These are phyloP conservation scores for Macrosoma leucophasiata DNA, from an alignment of 2,888 invertebrate genomes.

Conservation along the genomic window DNA sequence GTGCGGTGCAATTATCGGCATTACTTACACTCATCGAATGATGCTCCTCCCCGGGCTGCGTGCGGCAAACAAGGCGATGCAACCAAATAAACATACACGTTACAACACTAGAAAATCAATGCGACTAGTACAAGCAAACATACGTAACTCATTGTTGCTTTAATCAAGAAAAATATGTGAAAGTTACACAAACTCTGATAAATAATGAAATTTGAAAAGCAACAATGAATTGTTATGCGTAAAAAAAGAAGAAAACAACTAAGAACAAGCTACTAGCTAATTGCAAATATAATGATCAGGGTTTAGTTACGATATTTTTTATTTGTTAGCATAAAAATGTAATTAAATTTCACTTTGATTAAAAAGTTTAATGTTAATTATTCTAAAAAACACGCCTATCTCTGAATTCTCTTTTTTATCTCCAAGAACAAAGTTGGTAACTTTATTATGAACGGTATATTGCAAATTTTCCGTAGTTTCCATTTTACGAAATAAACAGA, in stretches of 20 bases:
- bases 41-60: conserved; percentile 80
- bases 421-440: too few relatives aligned
- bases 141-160: conserved; percentile 7
- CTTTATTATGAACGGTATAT: too few relatives aligned
- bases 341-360: too few relatives aligned
- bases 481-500: too few relatives aligned
- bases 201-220: conserved; percentile 3
- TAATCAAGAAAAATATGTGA: conserved; percentile 1
- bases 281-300: too few relatives aligned
- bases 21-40: conserved; percentile 84
- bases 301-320: too few relatives aligned
- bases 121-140: conserved; percentile 14
- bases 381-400: too few relatives aligned
- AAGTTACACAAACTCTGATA: too few relatives aligned
- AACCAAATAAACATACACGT: conserved; percentile 65
- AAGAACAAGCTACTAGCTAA: neutral
- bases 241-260: neutral
- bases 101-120: conserved; percentile 50
- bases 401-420: too few relatives aligned
- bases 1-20: conserved; percentile 25
- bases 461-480: too few relatives aligned
- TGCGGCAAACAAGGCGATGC: conserved; percentile 69
- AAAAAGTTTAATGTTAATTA: too few relatives aligned
- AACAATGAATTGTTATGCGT: conserved; percentile 4
- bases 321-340: too few relatives aligned